These are phyloP conservation scores for Andrena bucephala DNA, from an alignment of 2,888 invertebrate genomes.

Conservation along the genomic window DNA sequence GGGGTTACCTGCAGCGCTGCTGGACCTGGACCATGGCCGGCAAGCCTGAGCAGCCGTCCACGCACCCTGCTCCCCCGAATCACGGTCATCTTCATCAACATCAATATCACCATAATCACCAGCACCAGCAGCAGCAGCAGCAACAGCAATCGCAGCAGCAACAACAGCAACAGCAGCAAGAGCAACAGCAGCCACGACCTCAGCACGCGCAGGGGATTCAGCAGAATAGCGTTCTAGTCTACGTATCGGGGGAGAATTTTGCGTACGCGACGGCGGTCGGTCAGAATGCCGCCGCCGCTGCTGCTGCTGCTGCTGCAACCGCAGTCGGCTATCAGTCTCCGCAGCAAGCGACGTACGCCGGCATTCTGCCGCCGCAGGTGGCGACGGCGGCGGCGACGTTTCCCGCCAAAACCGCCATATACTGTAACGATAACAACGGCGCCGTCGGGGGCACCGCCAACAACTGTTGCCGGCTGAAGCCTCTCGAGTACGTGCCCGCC, in stretches of 20 bases:
- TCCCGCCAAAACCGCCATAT: conserved; percentile 75
- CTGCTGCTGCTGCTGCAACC: conserved; percentile 83
- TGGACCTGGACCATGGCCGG: conserved; percentile 89
- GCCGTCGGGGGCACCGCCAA: conserved; percentile 51
- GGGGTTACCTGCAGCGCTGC: conserved; percentile 83
- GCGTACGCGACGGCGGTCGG: conserved; percentile 86
- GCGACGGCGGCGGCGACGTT: conserved; percentile 73
- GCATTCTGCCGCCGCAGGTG: conserved; percentile 73
- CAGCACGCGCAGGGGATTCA: conserved; percentile 74
- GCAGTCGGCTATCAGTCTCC: conserved; percentile 75
- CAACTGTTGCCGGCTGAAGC: conserved; percentile 66
- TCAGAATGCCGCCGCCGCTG: conserved; percentile 84
- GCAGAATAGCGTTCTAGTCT: conserved; percentile 87
- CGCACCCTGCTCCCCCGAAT: conserved; percentile 84
- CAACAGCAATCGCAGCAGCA: conserved; percentile 67
- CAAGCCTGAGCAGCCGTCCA: conserved; percentile 90
- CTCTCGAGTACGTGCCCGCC: conserved; percentile 53
- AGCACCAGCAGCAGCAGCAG: conserved; percentile 53
- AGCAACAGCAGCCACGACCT: conserved; percentile 57
- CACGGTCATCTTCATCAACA: conserved; percentile 76
- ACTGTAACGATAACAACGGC: conserved; percentile 62
- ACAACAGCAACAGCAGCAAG: conserved; percentile 61
- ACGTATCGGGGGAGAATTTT: conserved; percentile 87
- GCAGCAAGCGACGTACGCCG: conserved; percentile 74
- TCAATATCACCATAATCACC: conserved; percentile 67